Evolutionary conservation across 2,888 invertebrate genomes (phyloP).

Genomic region (Drosophila prostipennis): DNA sequence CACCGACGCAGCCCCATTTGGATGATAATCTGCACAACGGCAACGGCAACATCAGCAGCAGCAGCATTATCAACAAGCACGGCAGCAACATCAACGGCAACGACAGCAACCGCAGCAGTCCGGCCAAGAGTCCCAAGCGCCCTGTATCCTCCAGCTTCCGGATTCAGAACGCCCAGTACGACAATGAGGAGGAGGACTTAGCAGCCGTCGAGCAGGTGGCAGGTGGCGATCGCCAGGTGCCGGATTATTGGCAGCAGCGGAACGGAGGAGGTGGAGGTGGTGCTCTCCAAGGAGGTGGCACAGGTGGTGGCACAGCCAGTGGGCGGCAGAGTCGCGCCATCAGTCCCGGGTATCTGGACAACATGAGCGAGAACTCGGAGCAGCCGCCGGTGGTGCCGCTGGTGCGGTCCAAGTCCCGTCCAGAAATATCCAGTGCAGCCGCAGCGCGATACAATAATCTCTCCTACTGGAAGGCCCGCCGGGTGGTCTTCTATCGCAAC

Average conservation of each 20-base stretch:
- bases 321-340: constrained; percentile 72
- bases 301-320: constrained; percentile 40
- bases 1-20: constrained; percentile 66
- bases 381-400: constrained; percentile 83
- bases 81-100: constrained; percentile 32
- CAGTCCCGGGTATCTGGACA: constrained; percentile 85
- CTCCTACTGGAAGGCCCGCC: constrained; percentile 93
- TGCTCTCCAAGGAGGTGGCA: constrained; percentile 19
- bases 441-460: constrained; percentile 89
- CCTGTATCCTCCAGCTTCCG: constrained; percentile 62
- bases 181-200: constrained; percentile 76
- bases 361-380: constrained; percentile 87
- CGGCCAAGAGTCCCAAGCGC: constrained; percentile 67
- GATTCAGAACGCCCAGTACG: constrained; percentile 56
- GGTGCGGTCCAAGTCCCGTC: constrained; percentile 83
- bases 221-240: constrained; percentile 38
- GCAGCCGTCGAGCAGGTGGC: constrained; percentile 55
- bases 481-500: constrained; percentile 96
- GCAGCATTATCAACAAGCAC: constrained; percentile 39
- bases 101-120: constrained; percentile 69
- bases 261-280: constrained; percentile 61
- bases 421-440: constrained; percentile 84
- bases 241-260: constrained; percentile 79
- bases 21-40: constrained; percentile 68
- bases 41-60: constrained; percentile 37